These are phyloP conservation scores for Dorcus hopei DNA, from an alignment of 2,888 invertebrate species.

Conservation along the genomic window DNA sequence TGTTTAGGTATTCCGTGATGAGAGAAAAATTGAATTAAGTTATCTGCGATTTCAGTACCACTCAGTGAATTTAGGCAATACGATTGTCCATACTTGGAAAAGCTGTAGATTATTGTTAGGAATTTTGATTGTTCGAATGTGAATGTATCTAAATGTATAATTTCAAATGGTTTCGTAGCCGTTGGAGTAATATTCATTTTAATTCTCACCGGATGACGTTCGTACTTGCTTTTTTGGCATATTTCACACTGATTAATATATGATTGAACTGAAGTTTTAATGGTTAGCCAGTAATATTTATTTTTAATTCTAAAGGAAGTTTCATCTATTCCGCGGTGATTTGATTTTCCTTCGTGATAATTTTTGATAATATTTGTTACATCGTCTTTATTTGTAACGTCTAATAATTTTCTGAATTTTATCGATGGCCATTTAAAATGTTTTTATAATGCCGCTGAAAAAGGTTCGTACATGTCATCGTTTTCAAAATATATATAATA, in stretches of 20 bases:
- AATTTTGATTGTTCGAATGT: background rate
- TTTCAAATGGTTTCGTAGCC: background rate
- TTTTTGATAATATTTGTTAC: slow-evolving; percentile 4
- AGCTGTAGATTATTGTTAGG: background rate
- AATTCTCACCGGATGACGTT: background rate
- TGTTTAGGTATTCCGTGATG: too few species aligned
- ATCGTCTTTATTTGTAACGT: slow-evolving; percentile 11
- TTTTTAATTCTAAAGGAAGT: slow-evolving; percentile 6
- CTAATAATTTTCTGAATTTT: slow-evolving; percentile 9
- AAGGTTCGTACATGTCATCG: background rate
- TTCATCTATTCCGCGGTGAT: slow-evolving; percentile 17
- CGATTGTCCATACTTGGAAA: background rate
- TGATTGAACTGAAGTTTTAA: slow-evolving; percentile 1
- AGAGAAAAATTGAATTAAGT: too few species aligned
- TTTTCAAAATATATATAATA: background rate
- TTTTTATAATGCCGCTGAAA: background rate
- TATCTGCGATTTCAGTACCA: too few species aligned
- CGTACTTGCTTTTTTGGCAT: slow-evolving; percentile 1
- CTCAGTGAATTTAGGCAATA: too few species aligned
- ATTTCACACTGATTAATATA: slow-evolving; percentile 1
- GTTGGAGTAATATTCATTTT: background rate
- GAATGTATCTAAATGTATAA: background rate
- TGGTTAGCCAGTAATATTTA: slow-evolving; percentile 15
- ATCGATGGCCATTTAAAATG: slow-evolving; percentile 10
- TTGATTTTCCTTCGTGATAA: slow-evolving; percentile 16